Percentiles rank a stretch among this genome's conserved stretches.
These are phyloP conservation scores for Aeoliscus strigatus DNA, from an alignment of 2,797 vertebrate genomes.

Conservation along the genomic window DNA sequence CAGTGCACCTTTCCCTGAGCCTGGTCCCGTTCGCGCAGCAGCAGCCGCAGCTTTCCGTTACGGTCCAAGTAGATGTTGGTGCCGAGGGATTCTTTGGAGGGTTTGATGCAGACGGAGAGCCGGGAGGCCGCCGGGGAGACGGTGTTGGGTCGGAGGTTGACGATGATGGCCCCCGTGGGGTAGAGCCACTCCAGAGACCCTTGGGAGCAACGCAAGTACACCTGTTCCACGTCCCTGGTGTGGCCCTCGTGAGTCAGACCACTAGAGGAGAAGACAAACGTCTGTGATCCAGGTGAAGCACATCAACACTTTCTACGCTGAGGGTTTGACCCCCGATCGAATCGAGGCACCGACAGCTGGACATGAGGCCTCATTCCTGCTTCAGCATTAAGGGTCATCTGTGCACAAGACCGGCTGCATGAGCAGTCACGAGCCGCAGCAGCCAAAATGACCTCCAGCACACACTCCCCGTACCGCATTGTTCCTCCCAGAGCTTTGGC, in stretches of 20 bases:
- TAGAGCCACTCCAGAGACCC: slow-evolving; percentile 95
- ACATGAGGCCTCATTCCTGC: slow-evolving; percentile 58
- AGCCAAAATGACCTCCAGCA: slow-evolving; percentile 59
- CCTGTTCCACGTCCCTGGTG: slow-evolving; percentile 94
- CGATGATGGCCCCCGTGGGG: slow-evolving; percentile 92
- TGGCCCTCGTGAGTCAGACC: slow-evolving; percentile 93
- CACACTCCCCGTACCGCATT: slow-evolving; percentile 48
- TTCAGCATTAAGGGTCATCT: slow-evolving; percentile 52
- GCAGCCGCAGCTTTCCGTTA: slow-evolving; percentile 85
- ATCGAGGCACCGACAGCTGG: slow-evolving; percentile 7
- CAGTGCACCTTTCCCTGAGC: slow-evolving; percentile 80
- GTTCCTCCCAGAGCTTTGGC: slow-evolving; percentile 60
- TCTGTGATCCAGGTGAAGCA: not conserved
- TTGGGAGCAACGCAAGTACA: slow-evolving; percentile 93
- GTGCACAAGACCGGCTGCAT: slow-evolving; percentile 68
- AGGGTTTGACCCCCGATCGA: not conserved
- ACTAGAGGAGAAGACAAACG: slow-evolving; percentile 55
- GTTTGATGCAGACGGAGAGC: slow-evolving; percentile 93
- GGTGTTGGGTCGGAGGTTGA: slow-evolving; percentile 93
- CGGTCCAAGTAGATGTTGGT: slow-evolving; percentile 97
- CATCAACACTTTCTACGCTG: not conserved
- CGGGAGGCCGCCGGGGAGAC: slow-evolving; percentile 73
- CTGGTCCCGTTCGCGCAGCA: slow-evolving; percentile 83
- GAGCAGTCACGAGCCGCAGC: slow-evolving; percentile 74
- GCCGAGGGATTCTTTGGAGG: slow-evolving; percentile 83